Base-by-base conservation (phyloP, 2,113 vertebrate species). In the Abramis brama region DNA sequence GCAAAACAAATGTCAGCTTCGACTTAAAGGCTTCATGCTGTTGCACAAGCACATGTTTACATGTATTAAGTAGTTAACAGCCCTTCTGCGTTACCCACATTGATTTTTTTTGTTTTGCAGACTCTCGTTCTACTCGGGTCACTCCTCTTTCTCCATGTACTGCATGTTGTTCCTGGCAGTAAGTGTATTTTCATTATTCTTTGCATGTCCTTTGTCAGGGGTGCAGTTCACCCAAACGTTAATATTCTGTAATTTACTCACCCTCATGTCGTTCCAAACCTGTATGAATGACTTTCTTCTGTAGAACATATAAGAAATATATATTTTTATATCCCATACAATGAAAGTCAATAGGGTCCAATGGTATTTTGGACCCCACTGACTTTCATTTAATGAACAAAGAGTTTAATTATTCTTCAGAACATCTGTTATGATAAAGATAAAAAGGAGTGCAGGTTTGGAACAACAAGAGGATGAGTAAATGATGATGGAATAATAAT, bases 101-200 rank as follows among this genome's bases (percentile, higher is more conserved):
- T 79, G 17, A 74, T 43, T 10, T 36, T 11, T 45, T 2, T 85
- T n/a, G 62, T 87, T 55, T 91, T 95, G 12, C 88, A 99, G 98
- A 89, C 85, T 99, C 0, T 99, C 98, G 2, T 99, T 99, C 93
- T 99, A 99, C 91, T 99, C 98, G 0, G 98, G 98, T 43, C 98
- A 99, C 92, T 97, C 98, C 27, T 99, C 98, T 0, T 99, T 99
- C 92, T 98, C 98, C 90, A 99, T 99, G 98, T 99, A 99, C 94
- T 97, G 96, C 93, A 97, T 98, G 97, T 86, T 99, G 86, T 99
- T 99, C 85, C 87, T 98, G 88, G 97, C 97, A 88, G 98, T 99
- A 94, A 98, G 98, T 98, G 96, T 88, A 36, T 86, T 77, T 82
- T 36, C 25, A 33, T 10, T 71, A 36, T 30, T 8, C n/a, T 80